These are phyloP conservation scores for Drosophila elegans DNA, from an alignment of 1,140 invertebrate species.

Conservation along the genomic window DNA sequence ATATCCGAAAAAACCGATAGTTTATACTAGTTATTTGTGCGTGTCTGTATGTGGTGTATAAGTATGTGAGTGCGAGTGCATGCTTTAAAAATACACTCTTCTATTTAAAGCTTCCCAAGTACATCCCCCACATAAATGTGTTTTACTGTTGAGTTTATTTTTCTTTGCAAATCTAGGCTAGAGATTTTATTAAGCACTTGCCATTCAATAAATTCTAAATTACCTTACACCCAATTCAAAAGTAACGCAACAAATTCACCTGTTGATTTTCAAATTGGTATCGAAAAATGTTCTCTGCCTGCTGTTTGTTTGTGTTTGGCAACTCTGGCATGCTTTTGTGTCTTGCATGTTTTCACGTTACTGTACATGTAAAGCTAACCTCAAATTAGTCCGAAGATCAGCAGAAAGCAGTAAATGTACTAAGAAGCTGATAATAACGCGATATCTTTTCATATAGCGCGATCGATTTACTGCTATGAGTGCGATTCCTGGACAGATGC, in stretches of 20 bases:
- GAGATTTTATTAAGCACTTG: neutral
- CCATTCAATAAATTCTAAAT: neutral
- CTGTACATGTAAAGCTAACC: conserved; percentile 32
- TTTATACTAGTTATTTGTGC: conserved; percentile 28
- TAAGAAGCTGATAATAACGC: conserved; percentile 27
- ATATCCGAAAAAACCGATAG: conserved; percentile 2
- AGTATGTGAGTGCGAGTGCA: conserved; percentile 41
- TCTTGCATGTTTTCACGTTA: conserved; percentile 33
- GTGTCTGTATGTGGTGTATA: conserved; percentile 46
- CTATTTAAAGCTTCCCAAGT: conserved; percentile 3
- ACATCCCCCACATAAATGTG: conserved; percentile 3
- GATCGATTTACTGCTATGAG: conserved; percentile 96
- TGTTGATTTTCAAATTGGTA: conserved; percentile 8
- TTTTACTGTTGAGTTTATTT: neutral
- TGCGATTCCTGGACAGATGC: conserved; percentile 96
- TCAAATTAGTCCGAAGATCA: conserved; percentile 23
- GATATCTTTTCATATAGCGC: conserved; percentile 86
- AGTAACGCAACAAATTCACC: conserved; percentile 9
- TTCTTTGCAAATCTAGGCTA: conserved; percentile 6
- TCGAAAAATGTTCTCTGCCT: conserved; percentile 20
- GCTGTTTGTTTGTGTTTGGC: conserved; percentile 31
- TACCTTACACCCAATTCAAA: conserved; percentile 8
- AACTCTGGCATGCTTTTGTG: conserved; percentile 43
- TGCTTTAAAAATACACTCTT: conserved; percentile 27
- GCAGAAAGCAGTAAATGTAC: neutral